Evolutionary conservation across 2,797 vertebrate genomes (phyloP), one percentile per base, ranked within the genome.

Genomic region (Acanthis flammea): DNA sequence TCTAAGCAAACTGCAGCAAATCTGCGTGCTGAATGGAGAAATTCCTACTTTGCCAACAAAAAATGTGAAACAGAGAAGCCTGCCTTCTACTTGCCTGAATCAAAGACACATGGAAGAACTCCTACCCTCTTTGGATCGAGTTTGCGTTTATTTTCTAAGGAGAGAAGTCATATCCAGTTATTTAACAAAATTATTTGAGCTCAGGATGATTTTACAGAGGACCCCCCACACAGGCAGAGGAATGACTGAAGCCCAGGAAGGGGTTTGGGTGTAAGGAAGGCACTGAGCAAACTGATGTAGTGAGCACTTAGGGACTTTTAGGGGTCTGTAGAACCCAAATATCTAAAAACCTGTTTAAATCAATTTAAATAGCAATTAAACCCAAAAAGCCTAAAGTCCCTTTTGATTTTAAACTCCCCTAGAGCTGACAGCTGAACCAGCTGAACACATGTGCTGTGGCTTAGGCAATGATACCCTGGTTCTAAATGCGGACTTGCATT

Each of bases 11-110:
- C 66, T 85, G 44, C 80, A 88, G 70, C 80, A 92, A 76, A 87
- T 76, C 63, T 79, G 63, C 1, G 0, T 73, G 78, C 54, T 70
- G 47, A 88, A 60, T 39, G 48, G 67, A 85, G 78, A 63, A 87
- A 89, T 82, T 82, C 66, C 80, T 84, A 37, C 84, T 91, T 87
- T 79, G 62, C 67, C 89, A 91, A 93, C 44, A 85, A 86, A 90
- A 92, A 93, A 45, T 19, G 41, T 50, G 78, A 90, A 93, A 68
- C 45, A 50, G 90, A 61, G 58, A 70, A 57, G 61, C 27, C 28
- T 81, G 63, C 22, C n/a, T 82, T 91, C 63, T 78, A 35, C 63
- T 89, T 91, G 51, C 48, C n/a, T 87, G 67, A 85, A 85, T 94
- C 48, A 85, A 86, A 93, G 84, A 63, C 81, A 76, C 44, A 10